phyloP scores from a whole-genome alignment of 2,888 invertebrate species.

The Chirona hameri region DNA sequence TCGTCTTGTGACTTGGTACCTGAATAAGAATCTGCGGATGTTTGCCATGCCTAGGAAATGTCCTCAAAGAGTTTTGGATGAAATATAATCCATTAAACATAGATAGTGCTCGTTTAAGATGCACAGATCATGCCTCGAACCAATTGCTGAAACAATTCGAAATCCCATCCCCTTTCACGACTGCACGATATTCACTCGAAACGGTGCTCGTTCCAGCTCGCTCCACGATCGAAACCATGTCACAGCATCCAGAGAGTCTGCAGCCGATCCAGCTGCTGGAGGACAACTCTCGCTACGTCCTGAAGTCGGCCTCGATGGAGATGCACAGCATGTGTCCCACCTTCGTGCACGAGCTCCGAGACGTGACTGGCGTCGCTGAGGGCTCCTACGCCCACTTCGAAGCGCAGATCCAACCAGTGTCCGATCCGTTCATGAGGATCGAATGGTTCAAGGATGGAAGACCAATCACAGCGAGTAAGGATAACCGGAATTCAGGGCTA shows the following conservation, averaged over 20 bases:
- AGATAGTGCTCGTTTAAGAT: too few species aligned
- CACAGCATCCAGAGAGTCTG: slow-evolving; percentile 81
- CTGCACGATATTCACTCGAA: too few species aligned
- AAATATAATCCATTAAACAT: too few species aligned
- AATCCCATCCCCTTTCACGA: too few species aligned
- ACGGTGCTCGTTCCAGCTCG: slow-evolving; percentile 53
- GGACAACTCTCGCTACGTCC: slow-evolving; percentile 73
- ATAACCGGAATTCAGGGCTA: too few species aligned
- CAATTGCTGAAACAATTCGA: too few species aligned
- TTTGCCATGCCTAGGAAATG: too few species aligned
- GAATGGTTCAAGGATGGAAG: slow-evolving; percentile 93
- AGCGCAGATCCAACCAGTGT: slow-evolving; percentile 85
- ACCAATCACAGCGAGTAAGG: slow-evolving; percentile 81
- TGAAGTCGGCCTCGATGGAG: slow-evolving; percentile 65
- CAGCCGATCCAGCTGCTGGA: slow-evolving; percentile 40
- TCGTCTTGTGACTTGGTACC: too few species aligned
- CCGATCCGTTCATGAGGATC: slow-evolving; percentile 88
- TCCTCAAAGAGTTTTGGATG: too few species aligned
- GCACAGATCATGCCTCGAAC: too few species aligned
- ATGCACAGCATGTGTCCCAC: slow-evolving; percentile 74
- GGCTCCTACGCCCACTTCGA: slow-evolving; percentile 91
- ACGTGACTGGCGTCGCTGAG: slow-evolving; percentile 81
- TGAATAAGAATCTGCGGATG: too few species aligned
- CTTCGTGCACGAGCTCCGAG: slow-evolving; percentile 81
- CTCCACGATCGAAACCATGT: slow-evolving; percentile 77